Conservation (phyloP, 2,113 vertebrate genomes). For the Scytalopus superciliaris region DNA sequence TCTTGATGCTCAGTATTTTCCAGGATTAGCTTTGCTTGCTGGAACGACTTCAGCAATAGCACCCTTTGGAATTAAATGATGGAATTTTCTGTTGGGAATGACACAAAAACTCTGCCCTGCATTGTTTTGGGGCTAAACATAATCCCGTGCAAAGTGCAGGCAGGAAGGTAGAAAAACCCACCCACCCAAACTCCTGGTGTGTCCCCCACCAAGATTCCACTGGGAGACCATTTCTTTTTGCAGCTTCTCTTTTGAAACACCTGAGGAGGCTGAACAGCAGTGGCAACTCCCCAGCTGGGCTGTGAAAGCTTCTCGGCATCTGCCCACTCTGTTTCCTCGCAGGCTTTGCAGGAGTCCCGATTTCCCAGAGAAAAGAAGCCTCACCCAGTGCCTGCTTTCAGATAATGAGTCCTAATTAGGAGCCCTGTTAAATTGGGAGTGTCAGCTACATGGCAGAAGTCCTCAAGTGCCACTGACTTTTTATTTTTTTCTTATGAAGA, state of each 20-base stretch:
- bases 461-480: not conserved
- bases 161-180: not conserved
- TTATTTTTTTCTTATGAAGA: not conserved
- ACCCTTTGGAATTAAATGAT: not conserved
- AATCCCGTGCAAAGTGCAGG: not conserved
- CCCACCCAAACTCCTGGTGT: not conserved
- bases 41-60: not conserved
- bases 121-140: not conserved
- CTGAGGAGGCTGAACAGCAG: not conserved
- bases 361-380: not conserved
- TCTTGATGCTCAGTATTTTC: too few species aligned
- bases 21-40: not conserved
- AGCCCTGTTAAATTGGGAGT: not conserved
- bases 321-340: not conserved
- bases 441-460: not conserved
- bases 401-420: not conserved
- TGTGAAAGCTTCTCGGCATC: not conserved
- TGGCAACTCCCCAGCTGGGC: not conserved
- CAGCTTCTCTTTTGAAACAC: not conserved
- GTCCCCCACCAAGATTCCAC: not conserved
- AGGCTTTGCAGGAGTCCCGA: not conserved
- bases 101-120: too few species aligned
- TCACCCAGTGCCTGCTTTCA: not conserved
- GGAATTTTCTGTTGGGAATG: not conserved
- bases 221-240: not conserved